Conservation (phyloP, 2,797 vertebrate genomes). For the Glossophaga mutica region DNA sequence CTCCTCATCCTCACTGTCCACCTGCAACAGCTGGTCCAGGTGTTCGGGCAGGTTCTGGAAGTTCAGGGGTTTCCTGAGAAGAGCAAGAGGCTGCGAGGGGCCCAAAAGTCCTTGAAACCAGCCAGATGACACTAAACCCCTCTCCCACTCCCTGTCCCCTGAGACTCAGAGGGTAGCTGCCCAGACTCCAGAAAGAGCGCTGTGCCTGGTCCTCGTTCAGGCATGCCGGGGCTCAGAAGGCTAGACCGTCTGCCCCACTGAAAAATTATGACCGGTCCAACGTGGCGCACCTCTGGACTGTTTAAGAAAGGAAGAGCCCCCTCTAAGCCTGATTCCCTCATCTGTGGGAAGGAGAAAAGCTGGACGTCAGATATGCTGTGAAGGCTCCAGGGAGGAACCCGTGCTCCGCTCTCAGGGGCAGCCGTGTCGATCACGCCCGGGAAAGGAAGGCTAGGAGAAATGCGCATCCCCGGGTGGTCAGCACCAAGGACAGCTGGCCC, state of each 20-base stretch:
- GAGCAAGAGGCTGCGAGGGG: slow-evolving; percentile 60
- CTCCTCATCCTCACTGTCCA: slow-evolving; percentile 85
- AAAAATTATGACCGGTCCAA: not conserved
- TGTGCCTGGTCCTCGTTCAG: not conserved
- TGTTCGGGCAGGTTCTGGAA: slow-evolving; percentile 93
- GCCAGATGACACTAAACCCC: not conserved
- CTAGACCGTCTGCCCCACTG: not conserved
- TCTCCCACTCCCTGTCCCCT: not conserved
- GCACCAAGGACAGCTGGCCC: not conserved
- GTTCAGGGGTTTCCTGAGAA: slow-evolving; percentile 89
- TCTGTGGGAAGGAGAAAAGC: not conserved
- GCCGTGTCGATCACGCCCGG: not conserved
- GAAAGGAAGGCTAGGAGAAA: not conserved
- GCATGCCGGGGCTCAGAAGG: not conserved
- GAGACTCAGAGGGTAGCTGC: not conserved
- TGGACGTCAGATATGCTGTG: not conserved
- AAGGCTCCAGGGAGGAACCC: not conserved
- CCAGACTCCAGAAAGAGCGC: not conserved
- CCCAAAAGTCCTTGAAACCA: slow-evolving; percentile 52
- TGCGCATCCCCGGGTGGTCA: not conserved
- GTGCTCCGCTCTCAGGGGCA: not conserved
- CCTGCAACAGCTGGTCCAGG: slow-evolving; percentile 89
- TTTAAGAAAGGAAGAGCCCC: not conserved
- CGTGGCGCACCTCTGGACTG: not conserved
- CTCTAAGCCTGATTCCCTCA: not conserved